These are phyloP conservation scores for Manacus vitellinus DNA, from an alignment of 2,113 vertebrate genomes.

Conservation along the genomic window DNA sequence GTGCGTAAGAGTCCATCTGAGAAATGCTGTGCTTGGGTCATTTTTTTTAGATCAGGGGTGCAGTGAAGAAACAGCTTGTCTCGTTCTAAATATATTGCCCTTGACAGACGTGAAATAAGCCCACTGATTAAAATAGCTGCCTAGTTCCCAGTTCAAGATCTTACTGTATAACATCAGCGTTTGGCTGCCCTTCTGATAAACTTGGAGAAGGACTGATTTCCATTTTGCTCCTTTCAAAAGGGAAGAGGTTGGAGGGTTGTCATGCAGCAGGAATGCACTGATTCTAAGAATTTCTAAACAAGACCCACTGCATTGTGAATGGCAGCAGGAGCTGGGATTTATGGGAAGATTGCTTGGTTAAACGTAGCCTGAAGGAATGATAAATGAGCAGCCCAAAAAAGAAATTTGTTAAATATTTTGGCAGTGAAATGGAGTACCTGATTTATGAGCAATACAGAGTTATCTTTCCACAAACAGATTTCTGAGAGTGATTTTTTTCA, in stretches of 20 bases:
- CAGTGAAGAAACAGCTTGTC: constrained; percentile 19
- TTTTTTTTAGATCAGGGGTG: constrained; percentile 28
- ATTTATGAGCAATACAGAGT: constrained; percentile 65
- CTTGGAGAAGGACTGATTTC: constrained; percentile 71
- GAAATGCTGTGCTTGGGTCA: background rate
- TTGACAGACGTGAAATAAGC: constrained; percentile 44
- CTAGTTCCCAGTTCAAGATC: constrained; percentile 52
- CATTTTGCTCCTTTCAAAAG: constrained; percentile 62
- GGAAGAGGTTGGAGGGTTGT: constrained; percentile 60
- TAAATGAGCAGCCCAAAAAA: constrained; percentile 32
- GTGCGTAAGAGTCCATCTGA: background rate
- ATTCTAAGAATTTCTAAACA: constrained; percentile 54
- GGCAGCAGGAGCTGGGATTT: constrained; percentile 21
- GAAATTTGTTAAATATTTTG: constrained; percentile 57
- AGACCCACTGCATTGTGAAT: constrained; percentile 23
- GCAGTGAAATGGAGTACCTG: constrained; percentile 52
- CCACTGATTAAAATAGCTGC: constrained; percentile 53
- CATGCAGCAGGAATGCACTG: constrained; percentile 61
- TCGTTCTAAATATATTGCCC: constrained; percentile 62
- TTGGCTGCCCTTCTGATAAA: constrained; percentile 90
- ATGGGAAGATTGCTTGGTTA: constrained; percentile 42
- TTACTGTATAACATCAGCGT: constrained; percentile 79
- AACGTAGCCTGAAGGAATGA: constrained; percentile 33
- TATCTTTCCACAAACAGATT: constrained; percentile 64
- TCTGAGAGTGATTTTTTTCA: constrained; percentile 22